Conservation (phyloP, 2,888 invertebrate species). For the Drosophila rellima region DNA sequence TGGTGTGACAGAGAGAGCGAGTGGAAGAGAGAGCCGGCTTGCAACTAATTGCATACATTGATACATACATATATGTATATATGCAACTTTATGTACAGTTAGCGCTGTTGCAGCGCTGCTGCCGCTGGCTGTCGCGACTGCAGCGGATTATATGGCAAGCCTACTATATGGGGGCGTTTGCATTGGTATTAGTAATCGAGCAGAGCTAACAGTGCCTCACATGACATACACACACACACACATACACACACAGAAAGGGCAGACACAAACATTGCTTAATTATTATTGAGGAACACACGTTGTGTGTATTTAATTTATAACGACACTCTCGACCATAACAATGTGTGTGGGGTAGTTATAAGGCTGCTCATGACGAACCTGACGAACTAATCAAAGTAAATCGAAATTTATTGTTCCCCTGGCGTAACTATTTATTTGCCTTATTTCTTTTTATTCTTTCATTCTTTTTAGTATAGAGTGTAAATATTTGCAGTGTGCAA, state of each 20-base stretch:
- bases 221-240: slow-evolving; percentile 36
- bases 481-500: slow-evolving; percentile 51
- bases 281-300: slow-evolving; percentile 49
- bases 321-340: slow-evolving; percentile 24
- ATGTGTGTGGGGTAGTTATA: slow-evolving; percentile 22
- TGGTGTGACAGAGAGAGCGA: slow-evolving; percentile 7
- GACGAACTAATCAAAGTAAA: slow-evolving; percentile 66
- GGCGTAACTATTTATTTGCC: slow-evolving; percentile 35
- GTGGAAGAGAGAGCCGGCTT: slow-evolving; percentile 26
- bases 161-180: slow-evolving; percentile 43
- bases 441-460: slow-evolving; percentile 15
- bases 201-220: slow-evolving; percentile 40
- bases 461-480: slow-evolving; percentile 16
- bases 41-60: slow-evolving; percentile 53
- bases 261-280: slow-evolving; percentile 50
- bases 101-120: slow-evolving; percentile 21
- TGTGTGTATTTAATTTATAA: slow-evolving; percentile 50
- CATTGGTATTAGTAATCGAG: slow-evolving; percentile 34
- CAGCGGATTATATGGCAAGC: slow-evolving; percentile 52
- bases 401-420: slow-evolving; percentile 59
- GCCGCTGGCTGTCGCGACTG: slow-evolving; percentile 19
- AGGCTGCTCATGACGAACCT: slow-evolving; percentile 36
- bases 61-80: not conserved
- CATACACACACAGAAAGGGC: slow-evolving; percentile 1
- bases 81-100: slow-evolving; percentile 49